Evolutionary conservation across 2,888 invertebrate genomes (phyloP), one percentile per base, ranked within the genome.

Genomic region (Biston betularia): DNA sequence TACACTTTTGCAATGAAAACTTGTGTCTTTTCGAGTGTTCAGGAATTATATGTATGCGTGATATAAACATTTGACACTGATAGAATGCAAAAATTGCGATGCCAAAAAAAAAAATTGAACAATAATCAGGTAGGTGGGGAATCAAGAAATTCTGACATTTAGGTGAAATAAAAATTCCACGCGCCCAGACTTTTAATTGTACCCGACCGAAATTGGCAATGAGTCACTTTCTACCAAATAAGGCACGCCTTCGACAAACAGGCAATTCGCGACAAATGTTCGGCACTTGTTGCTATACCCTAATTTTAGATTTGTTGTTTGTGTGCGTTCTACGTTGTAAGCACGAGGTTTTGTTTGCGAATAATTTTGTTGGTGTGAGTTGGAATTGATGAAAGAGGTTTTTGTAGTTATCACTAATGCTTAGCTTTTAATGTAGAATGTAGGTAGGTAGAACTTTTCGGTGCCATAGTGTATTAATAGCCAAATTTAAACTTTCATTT

Each of bases 261-360:
- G 67, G 69, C 68, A 56, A 52, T 15, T 15, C 53, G 65, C 68
- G 70, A 61, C 69, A 68, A 71, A 70, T 65, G 72, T 59, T 11
- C 69, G 61, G 40, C 70, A 75, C 74, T 75, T 75, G 74, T 75
- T 75, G 74, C 68, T 75, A 69, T 69, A 64, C 65, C 55, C 70
- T 73, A 73, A 71, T 70, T 72, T 74, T 74, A 74, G 74, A 58
- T 59, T 45, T 58, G 54, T 56, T 60, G 64, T 72, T 69, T 69
- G 68, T 68, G 70, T 70, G 69, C 62, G 74, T 71, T 65, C 56
- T 58, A 34, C 59, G 59, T 63, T 48, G 60, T 63, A 66, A 69
- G 64, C 54, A 72, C 63, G 54, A 46, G 54, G 42, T 59, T 69
- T 64, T 69, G 66, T 67, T 69, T 59, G 48, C 48, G 12, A 7